Conservation (phyloP, 2,113 vertebrate genomes). For the Cacatua alba region DNA sequence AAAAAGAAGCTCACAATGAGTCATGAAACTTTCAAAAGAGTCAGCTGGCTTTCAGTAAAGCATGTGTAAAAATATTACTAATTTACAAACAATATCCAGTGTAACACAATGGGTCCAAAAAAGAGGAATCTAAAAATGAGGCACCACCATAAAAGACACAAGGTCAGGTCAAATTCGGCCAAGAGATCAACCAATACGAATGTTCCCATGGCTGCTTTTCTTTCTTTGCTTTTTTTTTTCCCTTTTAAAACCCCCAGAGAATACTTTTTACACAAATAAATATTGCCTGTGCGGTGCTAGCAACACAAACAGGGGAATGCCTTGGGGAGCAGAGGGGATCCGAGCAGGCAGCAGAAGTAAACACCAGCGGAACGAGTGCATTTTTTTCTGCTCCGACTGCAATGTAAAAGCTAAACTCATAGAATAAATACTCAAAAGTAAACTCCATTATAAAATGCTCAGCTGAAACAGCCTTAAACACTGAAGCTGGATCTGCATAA, state of each 20-base stretch:
- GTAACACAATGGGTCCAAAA: constrained; percentile 66
- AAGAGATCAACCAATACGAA: constrained; percentile 37
- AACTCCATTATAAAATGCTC: not conserved
- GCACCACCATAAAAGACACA: constrained; percentile 61
- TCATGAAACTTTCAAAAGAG: constrained; percentile 64
- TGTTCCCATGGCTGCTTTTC: constrained; percentile 19
- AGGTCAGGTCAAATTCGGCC: constrained; percentile 62
- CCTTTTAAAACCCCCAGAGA: constrained; percentile 20
- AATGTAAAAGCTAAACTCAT: not conserved
- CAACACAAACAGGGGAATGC: constrained; percentile 46
- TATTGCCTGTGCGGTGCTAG: constrained; percentile 25
- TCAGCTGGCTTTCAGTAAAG: constrained; percentile 68
- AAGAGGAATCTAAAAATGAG: constrained; percentile 68
- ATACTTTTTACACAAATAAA: constrained; percentile 57
- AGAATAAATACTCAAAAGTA: not conserved
- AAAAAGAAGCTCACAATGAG: constrained; percentile 43
- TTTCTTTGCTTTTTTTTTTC: not conserved
- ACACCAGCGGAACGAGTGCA: not conserved
- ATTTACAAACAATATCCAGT: constrained; percentile 68
- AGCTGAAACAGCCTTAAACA: not conserved
- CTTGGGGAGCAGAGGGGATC: constrained; percentile 23
- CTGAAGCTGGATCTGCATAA: not conserved
- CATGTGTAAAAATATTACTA: constrained; percentile 69
- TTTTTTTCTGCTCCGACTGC: constrained; percentile 1
- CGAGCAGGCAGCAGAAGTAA: constrained; percentile 49